A percentile compares a stretch with the other conserved stretches of the same genome.
Evolutionary conservation across 1,140 invertebrate species (phyloP).

Genomic region (Orchesella cincta): DNA sequence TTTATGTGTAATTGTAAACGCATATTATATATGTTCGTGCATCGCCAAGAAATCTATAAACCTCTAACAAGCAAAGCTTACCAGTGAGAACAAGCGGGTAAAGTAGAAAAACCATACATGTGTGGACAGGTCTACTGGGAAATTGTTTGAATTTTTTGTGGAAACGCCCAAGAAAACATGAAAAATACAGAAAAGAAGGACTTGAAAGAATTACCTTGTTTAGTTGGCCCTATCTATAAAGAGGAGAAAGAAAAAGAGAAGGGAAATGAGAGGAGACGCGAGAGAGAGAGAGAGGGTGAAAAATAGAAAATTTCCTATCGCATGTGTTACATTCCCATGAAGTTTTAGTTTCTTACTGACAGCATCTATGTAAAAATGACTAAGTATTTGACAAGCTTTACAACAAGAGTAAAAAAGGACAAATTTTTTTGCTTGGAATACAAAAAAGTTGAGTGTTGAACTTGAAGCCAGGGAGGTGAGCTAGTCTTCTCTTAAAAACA

Average conservation of each 20-base stretch:
- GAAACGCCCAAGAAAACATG: background rate
- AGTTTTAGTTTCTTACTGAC: constrained; percentile 32
- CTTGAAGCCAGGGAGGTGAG: background rate
- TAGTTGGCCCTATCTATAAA: background rate
- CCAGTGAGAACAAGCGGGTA: too few relatives aligned
- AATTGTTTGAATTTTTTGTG: background rate
- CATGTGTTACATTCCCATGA: constrained; percentile 44
- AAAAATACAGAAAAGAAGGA: background rate
- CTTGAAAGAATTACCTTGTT: background rate
- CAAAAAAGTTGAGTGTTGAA: background rate
- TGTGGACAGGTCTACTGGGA: too few relatives aligned
- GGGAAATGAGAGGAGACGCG: background rate
- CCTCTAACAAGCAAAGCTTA: too few relatives aligned
- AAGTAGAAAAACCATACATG: too few relatives aligned
- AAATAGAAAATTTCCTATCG: constrained; percentile 31
- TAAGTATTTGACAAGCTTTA: constrained; percentile 39
- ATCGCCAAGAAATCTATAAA: too few relatives aligned
- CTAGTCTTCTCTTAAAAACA: background rate
- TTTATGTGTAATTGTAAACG: too few relatives aligned
- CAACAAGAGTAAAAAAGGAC: background rate
- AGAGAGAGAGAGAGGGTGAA: background rate
- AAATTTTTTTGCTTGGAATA: background rate
- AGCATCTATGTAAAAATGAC: constrained; percentile 38
- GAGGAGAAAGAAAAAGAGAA: background rate
- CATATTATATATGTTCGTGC: too few relatives aligned